phyloP scores from a whole-genome alignment of 2,888 invertebrate genomes.

The Nipponacmea schrenckii region DNA sequence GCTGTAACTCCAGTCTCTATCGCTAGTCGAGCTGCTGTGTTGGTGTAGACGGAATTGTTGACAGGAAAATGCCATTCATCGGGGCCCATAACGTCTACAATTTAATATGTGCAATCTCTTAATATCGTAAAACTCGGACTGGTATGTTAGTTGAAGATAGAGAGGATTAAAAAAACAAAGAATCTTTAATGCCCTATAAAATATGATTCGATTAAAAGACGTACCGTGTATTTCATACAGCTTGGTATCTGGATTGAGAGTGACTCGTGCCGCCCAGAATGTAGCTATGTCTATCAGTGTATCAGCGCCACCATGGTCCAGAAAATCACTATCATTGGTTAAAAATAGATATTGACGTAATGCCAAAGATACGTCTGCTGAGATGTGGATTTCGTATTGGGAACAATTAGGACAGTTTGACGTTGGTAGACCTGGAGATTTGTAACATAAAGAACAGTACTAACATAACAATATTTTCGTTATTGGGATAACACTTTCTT shows the following conservation, averaged over 20 bases:
- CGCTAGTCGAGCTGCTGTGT: slow-evolving; percentile 51
- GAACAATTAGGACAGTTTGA: neutral
- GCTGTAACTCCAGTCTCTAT: slow-evolving; percentile 40
- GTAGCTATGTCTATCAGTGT: slow-evolving; percentile 56
- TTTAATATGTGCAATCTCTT: no score
- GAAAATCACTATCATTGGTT: slow-evolving; percentile 56
- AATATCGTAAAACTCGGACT: no score
- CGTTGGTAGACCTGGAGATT: no score
- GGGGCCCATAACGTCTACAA: slow-evolving; percentile 63
- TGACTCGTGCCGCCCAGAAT: slow-evolving; percentile 55
- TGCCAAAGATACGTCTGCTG: slow-evolving; percentile 59
- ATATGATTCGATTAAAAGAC: neutral
- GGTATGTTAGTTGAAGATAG: no score
- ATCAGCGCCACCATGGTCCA: slow-evolving; percentile 46
- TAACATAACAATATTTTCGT: no score
- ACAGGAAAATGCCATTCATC: slow-evolving; percentile 59
- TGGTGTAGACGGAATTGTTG: slow-evolving; percentile 65
- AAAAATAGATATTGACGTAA: slow-evolving; percentile 60
- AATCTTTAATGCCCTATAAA: neutral
- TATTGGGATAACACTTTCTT: no score
- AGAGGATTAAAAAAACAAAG: no score
- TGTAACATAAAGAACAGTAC: no score
- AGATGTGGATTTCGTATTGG: slow-evolving; percentile 48
- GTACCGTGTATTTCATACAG: slow-evolving; percentile 59
- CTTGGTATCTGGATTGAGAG: slow-evolving; percentile 36